These are phyloP conservation scores for Thalpophila matura DNA, from an alignment of 2,888 invertebrate genomes.

Conservation along the genomic window DNA sequence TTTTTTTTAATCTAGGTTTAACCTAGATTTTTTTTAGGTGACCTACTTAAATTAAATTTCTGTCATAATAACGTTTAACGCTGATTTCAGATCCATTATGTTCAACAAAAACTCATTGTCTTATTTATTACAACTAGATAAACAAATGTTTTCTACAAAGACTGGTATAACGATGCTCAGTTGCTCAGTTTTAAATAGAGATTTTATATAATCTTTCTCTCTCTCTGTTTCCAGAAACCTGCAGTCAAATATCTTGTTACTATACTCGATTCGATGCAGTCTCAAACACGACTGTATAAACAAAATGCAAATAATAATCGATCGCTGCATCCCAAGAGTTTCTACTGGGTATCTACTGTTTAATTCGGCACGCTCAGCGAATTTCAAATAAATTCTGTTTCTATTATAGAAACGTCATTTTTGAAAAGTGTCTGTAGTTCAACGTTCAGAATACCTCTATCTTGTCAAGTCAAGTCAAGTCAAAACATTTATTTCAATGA, in stretches of 20 bases:
- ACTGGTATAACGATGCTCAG: no score
- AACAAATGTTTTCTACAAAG: no score
- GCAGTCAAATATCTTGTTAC: no score
- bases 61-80: neutral
- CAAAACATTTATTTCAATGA: no score
- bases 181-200: no score
- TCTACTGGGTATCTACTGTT: slow-evolving; percentile 23
- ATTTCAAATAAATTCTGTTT: slow-evolving; percentile 13
- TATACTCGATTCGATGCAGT: neutral
- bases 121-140: no score
- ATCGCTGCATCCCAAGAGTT: slow-evolving; percentile 28
- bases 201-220: no score
- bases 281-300: slow-evolving; percentile 18
- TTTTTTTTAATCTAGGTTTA: no score
- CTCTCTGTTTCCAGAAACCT: no score
- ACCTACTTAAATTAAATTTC: no score
- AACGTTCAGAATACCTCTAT: no score
- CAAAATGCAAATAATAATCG: slow-evolving; percentile 41
- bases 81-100: neutral
- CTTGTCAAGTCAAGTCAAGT: no score
- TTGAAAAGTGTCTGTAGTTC: neutral
- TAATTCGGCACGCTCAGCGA: slow-evolving; percentile 26
- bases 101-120: neutral
- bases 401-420: neutral
- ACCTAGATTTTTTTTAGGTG: neutral